phyloP scores from a whole-genome alignment of 2,113 vertebrate genomes.

The Sprattus sprattus region DNA sequence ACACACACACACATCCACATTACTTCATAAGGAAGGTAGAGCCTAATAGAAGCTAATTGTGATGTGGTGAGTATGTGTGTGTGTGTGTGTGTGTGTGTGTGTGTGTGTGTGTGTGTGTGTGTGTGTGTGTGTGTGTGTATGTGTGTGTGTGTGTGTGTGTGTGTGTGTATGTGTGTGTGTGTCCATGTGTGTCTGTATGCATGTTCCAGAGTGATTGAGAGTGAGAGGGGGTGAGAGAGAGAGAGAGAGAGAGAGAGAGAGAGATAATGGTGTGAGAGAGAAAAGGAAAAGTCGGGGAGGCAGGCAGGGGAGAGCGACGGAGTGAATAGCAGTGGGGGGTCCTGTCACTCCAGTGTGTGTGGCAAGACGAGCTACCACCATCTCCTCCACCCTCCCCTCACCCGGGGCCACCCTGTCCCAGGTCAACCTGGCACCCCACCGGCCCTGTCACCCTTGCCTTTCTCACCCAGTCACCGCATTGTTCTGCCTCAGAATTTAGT shows the following conservation, averaged over 20 bases:
- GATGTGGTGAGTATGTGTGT: not conserved
- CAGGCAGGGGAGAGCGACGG: constrained; percentile 22
- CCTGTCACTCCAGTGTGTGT: constrained; percentile 65
- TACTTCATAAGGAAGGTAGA: too few relatives aligned
- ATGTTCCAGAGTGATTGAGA: not conserved
- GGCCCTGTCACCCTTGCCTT: constrained; percentile 47
- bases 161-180: constrained; percentile 24
- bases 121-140: not conserved
- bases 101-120: not conserved
- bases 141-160: constrained; percentile 23
- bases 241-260: constrained; percentile 3
- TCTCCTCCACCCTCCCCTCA: constrained; percentile 33
- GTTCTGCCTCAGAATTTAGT: constrained; percentile 70
- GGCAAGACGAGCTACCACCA: constrained; percentile 51
- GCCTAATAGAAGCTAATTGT: too few relatives aligned
- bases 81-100: not conserved
- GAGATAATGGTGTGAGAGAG: not conserved
- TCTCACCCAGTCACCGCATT: constrained; percentile 68
- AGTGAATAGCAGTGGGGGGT: constrained; percentile 60
- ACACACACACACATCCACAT: not conserved
- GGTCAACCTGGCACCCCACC: constrained; percentile 22
- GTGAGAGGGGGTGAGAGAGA: constrained; percentile 16
- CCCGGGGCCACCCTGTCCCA: constrained; percentile 27
- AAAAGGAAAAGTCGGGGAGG: constrained; percentile 9
- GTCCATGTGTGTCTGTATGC: constrained; percentile 20